A percentile compares a stretch with the other conserved stretches of the same genome.
phyloP scores from a whole-genome alignment of 2,888 invertebrate genomes.

The Ommatoiulus sabulosus region DNA sequence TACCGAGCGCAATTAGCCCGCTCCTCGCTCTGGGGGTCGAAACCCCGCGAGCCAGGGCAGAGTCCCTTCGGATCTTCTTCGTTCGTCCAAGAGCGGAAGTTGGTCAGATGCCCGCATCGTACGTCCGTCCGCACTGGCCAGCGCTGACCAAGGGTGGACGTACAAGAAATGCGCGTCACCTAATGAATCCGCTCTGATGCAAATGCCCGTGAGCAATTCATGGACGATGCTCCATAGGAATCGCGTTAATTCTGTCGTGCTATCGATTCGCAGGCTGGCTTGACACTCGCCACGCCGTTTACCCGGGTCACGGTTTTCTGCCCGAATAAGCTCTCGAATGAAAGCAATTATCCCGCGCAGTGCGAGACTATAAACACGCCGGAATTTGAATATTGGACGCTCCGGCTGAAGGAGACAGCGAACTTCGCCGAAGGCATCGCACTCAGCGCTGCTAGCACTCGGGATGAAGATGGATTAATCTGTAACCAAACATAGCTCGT shows the following conservation, averaged over 20 bases:
- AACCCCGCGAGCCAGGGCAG: not conserved
- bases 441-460: not conserved
- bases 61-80: not conserved
- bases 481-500: not conserved
- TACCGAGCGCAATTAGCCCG: conserved; percentile 8
- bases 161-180: not conserved
- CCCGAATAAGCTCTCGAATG: not conserved
- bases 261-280: not conserved
- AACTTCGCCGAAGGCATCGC: not conserved
- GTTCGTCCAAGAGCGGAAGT: not conserved
- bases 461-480: conserved; percentile 47
- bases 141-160: not conserved
- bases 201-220: not conserved
- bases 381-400: conserved; percentile 23
- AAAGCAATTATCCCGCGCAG: not conserved
- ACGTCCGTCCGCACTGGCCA: not conserved
- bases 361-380: not conserved
- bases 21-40: not conserved
- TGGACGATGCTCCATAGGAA: not conserved
- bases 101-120: not conserved
- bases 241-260: not conserved
- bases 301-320: conserved; percentile 26
- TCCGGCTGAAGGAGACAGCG: not conserved
- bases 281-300: conserved; percentile 22
- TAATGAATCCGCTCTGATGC: not conserved